phyloP scores from a whole-genome alignment of 2,888 invertebrate species.

The Poecilobothrus nobilitatus region DNA sequence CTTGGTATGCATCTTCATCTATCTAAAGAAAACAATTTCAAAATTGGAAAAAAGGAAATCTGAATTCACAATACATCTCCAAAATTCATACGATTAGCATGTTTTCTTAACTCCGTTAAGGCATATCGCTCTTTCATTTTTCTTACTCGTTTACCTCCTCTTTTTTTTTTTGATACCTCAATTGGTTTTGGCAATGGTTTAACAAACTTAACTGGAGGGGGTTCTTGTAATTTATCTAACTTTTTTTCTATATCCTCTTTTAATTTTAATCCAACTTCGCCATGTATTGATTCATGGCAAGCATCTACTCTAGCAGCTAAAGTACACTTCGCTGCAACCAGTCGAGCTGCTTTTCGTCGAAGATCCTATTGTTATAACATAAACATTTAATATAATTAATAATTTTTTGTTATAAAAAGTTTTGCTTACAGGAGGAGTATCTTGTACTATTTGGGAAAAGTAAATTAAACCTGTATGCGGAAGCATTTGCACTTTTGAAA shows the following conservation, averaged over 20 bases:
- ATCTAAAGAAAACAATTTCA: constrained; percentile 53
- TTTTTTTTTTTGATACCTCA: constrained; percentile 90
- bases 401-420: no score
- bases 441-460: constrained; percentile 89
- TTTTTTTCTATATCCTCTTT: constrained; percentile 91
- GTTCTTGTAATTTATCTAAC: constrained; percentile 93
- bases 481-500: constrained; percentile 83
- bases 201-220: constrained; percentile 94
- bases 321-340: constrained; percentile 89
- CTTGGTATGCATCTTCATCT: constrained; percentile 99
- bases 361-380: no score
- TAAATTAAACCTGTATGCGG: constrained; percentile 95
- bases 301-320: constrained; percentile 94
- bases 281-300: constrained; percentile 84
- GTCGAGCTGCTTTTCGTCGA: constrained; percentile 83
- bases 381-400: no score
- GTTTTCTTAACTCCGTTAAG: constrained; percentile 93
- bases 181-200: constrained; percentile 96
- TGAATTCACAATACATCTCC: constrained; percentile 78
- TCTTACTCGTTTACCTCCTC: constrained; percentile 91
- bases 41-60: background rate
- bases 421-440: constrained; percentile 73
- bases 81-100: constrained; percentile 96
- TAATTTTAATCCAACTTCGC: constrained; percentile 68
- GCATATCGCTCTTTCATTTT: constrained; percentile 99